Percentiles rank a stretch among this genome's conserved stretches.
Conservation (phyloP, 2,113 vertebrate genomes). For the Picathartes gymnocephalus region DNA sequence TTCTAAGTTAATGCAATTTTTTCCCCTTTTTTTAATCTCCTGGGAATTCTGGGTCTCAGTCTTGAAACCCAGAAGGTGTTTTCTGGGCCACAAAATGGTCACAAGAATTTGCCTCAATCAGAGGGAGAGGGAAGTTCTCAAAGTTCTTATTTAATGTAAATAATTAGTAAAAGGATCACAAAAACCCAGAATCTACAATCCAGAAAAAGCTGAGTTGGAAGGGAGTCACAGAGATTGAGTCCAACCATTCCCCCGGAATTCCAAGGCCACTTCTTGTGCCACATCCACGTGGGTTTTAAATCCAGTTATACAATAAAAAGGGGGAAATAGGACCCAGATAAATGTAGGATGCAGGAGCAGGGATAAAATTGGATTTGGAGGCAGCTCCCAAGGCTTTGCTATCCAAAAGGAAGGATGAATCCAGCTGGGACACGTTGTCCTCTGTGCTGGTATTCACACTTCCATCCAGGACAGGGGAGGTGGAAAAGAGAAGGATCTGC, state of each 20-base stretch:
- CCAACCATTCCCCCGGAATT: not conserved
- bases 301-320: fast-evolving
- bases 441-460: not conserved
- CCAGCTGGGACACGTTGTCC: not conserved
- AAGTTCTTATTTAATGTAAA: not conserved
- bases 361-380: not conserved
- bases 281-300: fast-evolving
- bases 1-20: fast-evolving
- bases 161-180: not conserved
- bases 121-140: not conserved
- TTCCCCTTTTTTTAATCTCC: fast-evolving
- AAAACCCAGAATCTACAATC: not conserved
- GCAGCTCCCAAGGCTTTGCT: not conserved
- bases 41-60: not conserved
- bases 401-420: not conserved
- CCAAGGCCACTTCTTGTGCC: not conserved
- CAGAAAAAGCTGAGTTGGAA: not conserved
- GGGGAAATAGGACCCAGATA: not conserved
- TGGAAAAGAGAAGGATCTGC: not conserved
- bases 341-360: not conserved
- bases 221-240: fast-evolving
- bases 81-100: not conserved
- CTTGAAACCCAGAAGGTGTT: not conserved
- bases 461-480: not conserved
- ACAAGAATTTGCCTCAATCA: not conserved